A percentile compares a stretch with the other conserved stretches of the same genome.
Conservation (phyloP, 2,888 invertebrate genomes). For the Eucera pruinosa region DNA sequence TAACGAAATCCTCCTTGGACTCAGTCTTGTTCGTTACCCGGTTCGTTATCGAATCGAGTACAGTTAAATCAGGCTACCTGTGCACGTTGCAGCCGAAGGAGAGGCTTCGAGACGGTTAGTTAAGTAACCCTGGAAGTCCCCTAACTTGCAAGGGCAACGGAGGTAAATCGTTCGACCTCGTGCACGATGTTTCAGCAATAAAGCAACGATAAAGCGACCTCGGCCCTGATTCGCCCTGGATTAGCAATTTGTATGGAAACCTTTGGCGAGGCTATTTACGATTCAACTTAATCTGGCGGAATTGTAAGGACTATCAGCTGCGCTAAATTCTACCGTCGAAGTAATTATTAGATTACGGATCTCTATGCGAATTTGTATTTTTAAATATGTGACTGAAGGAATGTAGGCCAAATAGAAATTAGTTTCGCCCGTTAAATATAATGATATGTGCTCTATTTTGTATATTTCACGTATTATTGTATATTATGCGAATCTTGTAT, state of each 20-base stretch:
- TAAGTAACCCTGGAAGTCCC: constrained; percentile 46
- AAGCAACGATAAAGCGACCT: constrained; percentile 40
- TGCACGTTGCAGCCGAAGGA: constrained; percentile 26
- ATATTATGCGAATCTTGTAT: no score
- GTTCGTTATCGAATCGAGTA: constrained; percentile 61
- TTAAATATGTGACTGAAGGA: no score
- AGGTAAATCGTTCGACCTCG: constrained; percentile 48
- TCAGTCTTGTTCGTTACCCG: constrained; percentile 63
- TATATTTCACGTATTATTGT: no score
- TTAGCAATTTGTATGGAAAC: constrained; percentile 50
- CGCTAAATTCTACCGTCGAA: no score
- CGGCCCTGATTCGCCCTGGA: constrained; percentile 43
- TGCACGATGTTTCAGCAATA: constrained; percentile 32
- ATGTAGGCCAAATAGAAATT: no score
- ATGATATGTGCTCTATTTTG: no score
- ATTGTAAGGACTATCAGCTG: background rate
- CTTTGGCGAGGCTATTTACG: constrained; percentile 29
- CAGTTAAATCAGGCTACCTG: constrained; percentile 63
- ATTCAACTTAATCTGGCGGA: constrained; percentile 31
- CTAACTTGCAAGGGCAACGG: constrained; percentile 46
- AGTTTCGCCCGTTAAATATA: no score
- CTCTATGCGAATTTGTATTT: no score
- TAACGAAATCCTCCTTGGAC: constrained; percentile 67
- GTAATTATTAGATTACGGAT: no score
- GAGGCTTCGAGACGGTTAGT: constrained; percentile 44